These are phyloP conservation scores for Aviceda subcristata DNA, from an alignment of 2,113 vertebrate genomes.

Conservation along the genomic window DNA sequence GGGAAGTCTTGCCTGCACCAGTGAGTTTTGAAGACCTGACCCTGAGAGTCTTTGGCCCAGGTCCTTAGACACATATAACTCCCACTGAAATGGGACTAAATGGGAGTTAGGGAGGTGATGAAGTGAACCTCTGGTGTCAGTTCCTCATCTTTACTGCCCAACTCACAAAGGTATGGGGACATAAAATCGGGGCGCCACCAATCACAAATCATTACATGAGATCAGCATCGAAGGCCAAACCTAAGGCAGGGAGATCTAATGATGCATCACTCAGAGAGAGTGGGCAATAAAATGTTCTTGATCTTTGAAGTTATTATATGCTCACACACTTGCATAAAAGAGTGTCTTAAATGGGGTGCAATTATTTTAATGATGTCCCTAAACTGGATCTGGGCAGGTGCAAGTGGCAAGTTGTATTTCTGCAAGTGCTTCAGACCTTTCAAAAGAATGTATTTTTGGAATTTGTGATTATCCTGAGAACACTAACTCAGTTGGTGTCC, in stretches of 20 bases:
- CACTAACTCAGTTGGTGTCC: neutral
- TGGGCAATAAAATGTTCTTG: neutral
- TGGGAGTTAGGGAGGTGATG: neutral
- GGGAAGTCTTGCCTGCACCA: neutral
- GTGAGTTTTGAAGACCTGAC: neutral
- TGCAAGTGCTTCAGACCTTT: neutral
- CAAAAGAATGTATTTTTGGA: neutral
- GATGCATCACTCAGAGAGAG: neutral
- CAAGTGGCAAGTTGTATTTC: neutral
- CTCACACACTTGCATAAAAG: neutral
- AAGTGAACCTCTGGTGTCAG: neutral
- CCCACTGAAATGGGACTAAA: neutral
- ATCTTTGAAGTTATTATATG: neutral
- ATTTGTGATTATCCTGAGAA: neutral
- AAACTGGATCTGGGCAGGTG: neutral
- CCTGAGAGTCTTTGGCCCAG: neutral
- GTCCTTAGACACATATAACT: neutral
- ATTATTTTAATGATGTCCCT: neutral
- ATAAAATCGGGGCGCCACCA: neutral
- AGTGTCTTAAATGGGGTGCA: neutral
- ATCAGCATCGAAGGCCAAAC: neutral
- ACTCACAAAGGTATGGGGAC: neutral
- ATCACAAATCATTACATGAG: neutral
- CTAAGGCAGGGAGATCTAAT: neutral
- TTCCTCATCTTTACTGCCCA: neutral